These are phyloP conservation scores for Glossophaga mutica DNA, from an alignment of 2,797 vertebrate genomes.

Conservation along the genomic window DNA sequence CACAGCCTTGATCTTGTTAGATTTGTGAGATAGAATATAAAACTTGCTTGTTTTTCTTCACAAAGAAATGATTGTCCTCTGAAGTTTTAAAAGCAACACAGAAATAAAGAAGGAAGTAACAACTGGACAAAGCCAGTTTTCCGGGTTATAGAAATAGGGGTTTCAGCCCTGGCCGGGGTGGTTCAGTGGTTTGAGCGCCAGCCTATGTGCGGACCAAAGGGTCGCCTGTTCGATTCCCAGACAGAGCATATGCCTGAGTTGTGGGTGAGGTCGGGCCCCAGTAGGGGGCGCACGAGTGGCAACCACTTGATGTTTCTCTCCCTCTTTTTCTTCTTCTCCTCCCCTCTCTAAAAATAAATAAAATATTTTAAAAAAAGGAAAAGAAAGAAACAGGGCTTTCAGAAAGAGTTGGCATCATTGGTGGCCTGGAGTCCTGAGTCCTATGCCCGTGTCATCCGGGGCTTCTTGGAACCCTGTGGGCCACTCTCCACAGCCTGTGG, in stretches of 20 bases:
- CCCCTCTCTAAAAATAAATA: too few relatives aligned
- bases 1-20: slow-evolving; percentile 28
- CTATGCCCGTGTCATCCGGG: accelerated
- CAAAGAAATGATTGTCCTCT: neutral
- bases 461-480: neutral
- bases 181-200: too few relatives aligned
- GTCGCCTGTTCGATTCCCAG: too few relatives aligned
- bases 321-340: too few relatives aligned
- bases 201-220: too few relatives aligned
- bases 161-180: too few relatives aligned
- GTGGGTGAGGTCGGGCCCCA: too few relatives aligned
- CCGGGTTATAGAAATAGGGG: neutral
- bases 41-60: slow-evolving; percentile 18
- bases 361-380: too few relatives aligned
- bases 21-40: neutral
- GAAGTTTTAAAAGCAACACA: slow-evolving; percentile 36
- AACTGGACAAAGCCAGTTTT: slow-evolving; percentile 7
- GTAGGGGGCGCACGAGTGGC: too few relatives aligned
- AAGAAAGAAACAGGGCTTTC: neutral
- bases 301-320: too few relatives aligned
- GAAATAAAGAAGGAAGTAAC: neutral
- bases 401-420: neutral
- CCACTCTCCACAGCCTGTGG: neutral
- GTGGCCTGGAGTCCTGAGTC: neutral
- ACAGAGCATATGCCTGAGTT: too few relatives aligned